phyloP scores from a whole-genome alignment of 2,888 invertebrate genomes.

The Odontomyia ornata region DNA sequence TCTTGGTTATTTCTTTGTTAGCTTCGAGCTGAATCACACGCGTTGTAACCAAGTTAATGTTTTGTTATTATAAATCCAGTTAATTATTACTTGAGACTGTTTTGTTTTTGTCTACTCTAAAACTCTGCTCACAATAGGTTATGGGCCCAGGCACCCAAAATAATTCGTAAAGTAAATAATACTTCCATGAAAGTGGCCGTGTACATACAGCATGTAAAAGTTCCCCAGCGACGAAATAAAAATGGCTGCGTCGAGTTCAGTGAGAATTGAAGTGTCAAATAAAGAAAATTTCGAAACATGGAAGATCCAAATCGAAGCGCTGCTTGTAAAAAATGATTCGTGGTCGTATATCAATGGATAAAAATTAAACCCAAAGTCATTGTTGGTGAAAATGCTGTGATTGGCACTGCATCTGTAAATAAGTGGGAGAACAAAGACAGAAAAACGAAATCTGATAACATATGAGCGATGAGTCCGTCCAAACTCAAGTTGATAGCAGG shows the following conservation, averaged over 20 bases:
- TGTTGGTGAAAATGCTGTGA: not conserved
- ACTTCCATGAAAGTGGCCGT: too few relatives aligned
- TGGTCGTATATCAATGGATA: not conserved
- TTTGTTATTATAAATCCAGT: too few relatives aligned
- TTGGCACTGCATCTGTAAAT: not conserved
- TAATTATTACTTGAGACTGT: not conserved
- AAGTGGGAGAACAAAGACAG: not conserved
- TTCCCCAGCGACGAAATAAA: not conserved
- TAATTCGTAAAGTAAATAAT: not conserved
- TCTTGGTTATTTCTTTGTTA: too few relatives aligned
- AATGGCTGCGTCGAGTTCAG: not conserved
- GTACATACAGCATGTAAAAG: not conserved
- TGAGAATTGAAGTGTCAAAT: not conserved
- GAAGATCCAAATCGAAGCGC: not conserved
- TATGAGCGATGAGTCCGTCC: not conserved
- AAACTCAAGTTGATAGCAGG: constrained; percentile 55
- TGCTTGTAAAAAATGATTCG: not conserved
- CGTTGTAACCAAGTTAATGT: too few relatives aligned
- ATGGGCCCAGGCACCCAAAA: not conserved
- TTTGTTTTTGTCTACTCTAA: too few relatives aligned
- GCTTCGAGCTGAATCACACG: too few relatives aligned
- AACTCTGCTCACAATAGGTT: not conserved
- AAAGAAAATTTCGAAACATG: constrained; percentile 23
- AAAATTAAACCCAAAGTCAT: not conserved
- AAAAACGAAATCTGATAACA: constrained; percentile 13